Base-by-base conservation (phyloP, 2,113 vertebrate genomes). In the Rhinogobius similis region DNA sequence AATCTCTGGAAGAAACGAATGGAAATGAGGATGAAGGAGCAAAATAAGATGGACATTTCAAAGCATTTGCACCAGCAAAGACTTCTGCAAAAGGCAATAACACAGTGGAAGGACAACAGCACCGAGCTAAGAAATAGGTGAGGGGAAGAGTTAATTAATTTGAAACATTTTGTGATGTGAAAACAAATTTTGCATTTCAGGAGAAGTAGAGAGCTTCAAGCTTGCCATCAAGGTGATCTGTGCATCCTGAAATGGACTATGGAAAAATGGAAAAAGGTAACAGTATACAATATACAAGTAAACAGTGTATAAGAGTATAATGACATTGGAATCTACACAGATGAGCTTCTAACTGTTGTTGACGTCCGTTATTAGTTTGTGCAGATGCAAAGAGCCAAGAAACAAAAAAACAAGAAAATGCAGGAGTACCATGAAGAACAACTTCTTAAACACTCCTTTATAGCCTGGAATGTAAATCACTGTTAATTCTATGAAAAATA, bases 21-120 rank as follows among this genome's bases (percentile, higher is more conserved):
- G 53, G 61, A 67, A 29, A 79, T 87, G 68, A 67, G 8, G 24
- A 63, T 59, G 3, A 79, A 88, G 0, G 93, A 95, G 46, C 86
- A 82, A 52, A 84, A 75, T 65, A 93, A 91, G 84, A 43, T 62
- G 65, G 55, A 50, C n/a, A 79, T 32, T 6, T 95, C 94, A 1
- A 88, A 91, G 1, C 3, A 23, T 7, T 88, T 93, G 24, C 82
- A 87, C 85, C 75, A 0, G 56, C 90, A 3, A 23, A 5, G 5
- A 0, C 48, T 94, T 58, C 91, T 94, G 38, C 78, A 68, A 72
- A 90, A 86, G 56, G 81, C 76, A 0, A 74, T 97, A 72, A 62
- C 26, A 0, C 85, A 82, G 59, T 96, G 95, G 96, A 93, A 90
- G 91, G 92, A 93, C 46, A 26, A 68, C 43, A 73, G 77, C 32